These are phyloP conservation scores for Propithecus perrieri DNA, from an alignment of 2,797 vertebrate genomes.

Conservation along the genomic window DNA sequence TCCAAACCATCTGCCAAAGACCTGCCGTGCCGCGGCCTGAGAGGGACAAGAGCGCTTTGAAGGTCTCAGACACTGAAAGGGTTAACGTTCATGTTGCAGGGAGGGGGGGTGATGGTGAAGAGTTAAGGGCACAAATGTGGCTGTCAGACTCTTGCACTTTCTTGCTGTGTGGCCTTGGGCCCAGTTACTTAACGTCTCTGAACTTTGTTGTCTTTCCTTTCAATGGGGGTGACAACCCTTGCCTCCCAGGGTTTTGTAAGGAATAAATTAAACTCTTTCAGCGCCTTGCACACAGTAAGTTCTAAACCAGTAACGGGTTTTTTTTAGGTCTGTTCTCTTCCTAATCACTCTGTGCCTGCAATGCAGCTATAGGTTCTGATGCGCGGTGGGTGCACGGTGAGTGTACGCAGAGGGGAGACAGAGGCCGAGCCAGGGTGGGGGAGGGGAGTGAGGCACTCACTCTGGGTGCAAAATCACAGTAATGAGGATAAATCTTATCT, in stretches of 20 bases:
- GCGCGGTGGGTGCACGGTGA: not conserved
- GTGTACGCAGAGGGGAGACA: no score
- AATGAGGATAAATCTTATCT: not conserved
- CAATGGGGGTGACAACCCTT: no score
- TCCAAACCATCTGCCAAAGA: not conserved
- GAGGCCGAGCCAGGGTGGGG: not conserved
- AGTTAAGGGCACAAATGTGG: not conserved
- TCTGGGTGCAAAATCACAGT: not conserved
- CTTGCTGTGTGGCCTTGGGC: not conserved
- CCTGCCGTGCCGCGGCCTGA: not conserved
- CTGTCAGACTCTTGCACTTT: not conserved
- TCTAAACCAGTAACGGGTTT: not conserved
- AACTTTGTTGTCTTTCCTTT: not conserved
- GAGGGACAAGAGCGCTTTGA: no score
- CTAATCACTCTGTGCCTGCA: no score
- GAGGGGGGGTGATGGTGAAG: no score
- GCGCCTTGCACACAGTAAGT: no score
- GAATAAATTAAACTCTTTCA: not conserved
- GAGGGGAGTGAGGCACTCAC: not conserved
- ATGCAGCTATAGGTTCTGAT: not conserved
- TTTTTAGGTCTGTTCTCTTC: not conserved
- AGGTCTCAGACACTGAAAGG: not conserved
- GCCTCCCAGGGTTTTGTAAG: not conserved
- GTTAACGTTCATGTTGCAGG: not conserved
- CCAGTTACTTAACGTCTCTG: not conserved